Conservation (phyloP, 2,797 vertebrate species). For the Bovichtus diacanthus region DNA sequence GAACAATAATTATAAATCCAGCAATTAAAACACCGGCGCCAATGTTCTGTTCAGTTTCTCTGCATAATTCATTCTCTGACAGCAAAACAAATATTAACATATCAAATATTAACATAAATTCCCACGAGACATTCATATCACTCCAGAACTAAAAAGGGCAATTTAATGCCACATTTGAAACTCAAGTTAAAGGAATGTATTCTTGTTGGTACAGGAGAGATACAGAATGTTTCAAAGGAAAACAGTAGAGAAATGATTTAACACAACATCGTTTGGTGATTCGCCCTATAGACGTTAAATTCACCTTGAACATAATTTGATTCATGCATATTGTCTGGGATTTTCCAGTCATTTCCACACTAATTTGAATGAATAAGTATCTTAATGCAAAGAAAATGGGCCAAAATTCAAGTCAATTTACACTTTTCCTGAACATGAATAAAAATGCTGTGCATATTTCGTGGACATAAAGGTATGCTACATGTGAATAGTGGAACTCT, state of each 20-base stretch:
- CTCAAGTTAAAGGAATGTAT: conserved; percentile 42
- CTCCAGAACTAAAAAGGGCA: conserved; percentile 65
- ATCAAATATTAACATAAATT: conserved; percentile 78
- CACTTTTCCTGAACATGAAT: neutral
- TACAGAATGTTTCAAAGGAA: neutral
- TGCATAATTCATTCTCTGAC: conserved; percentile 79
- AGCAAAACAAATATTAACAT: conserved; percentile 82
- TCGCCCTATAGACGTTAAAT: conserved; percentile 3
- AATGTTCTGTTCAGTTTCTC: conserved; percentile 56
- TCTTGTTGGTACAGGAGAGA: conserved; percentile 22
- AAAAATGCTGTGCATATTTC: neutral
- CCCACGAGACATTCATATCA: conserved; percentile 65
- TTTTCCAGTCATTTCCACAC: neutral
- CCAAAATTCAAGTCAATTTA: neutral
- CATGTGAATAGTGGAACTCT: neutral
- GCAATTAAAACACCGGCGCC: conserved; percentile 50
- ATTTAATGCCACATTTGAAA: conserved; percentile 71
- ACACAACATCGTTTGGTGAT: neutral
- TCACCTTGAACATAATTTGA: neutral
- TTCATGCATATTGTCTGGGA: neutral
- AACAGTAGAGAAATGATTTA: conserved; percentile 12
- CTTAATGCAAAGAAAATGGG: neutral
- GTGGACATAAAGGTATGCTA: neutral
- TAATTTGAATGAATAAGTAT: neutral
- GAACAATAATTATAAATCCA: conserved; percentile 63